These are phyloP conservation scores for Drosophila leontia DNA, from an alignment of 1,140 invertebrate species.

Conservation along the genomic window DNA sequence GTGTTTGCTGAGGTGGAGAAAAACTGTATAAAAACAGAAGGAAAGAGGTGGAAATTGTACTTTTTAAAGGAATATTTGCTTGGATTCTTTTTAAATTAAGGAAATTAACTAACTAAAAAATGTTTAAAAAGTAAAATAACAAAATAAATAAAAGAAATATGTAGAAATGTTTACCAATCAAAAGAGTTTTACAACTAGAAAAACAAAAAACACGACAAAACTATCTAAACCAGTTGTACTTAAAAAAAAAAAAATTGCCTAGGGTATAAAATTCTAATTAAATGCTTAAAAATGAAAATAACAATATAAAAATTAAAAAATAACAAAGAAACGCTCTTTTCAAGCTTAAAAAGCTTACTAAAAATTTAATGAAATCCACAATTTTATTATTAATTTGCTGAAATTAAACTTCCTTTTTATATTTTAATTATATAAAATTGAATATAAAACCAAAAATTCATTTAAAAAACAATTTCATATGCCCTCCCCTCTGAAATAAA, in stretches of 20 bases:
- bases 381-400: fast-evolving
- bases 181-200: no score
- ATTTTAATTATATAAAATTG: no score
- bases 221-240: no score
- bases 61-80: not conserved
- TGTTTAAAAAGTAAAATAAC: not conserved
- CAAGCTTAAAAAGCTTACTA: fast-evolving
- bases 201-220: no score
- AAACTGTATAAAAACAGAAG: no score
- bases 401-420: not conserved
- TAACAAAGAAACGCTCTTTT: no score
- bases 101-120: not conserved
- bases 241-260: no score
- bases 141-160: no score
- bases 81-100: not conserved
- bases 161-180: no score
- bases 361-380: not conserved
- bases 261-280: no score
- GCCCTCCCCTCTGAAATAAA: not conserved
- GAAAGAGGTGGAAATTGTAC: not conserved
- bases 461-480: not conserved
- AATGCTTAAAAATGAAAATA: not conserved
- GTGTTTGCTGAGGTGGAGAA: not conserved
- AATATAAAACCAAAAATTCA: not conserved
- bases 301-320: not conserved